phyloP scores from a whole-genome alignment of 2,797 vertebrate species.

The Linurgus olivaceus region DNA sequence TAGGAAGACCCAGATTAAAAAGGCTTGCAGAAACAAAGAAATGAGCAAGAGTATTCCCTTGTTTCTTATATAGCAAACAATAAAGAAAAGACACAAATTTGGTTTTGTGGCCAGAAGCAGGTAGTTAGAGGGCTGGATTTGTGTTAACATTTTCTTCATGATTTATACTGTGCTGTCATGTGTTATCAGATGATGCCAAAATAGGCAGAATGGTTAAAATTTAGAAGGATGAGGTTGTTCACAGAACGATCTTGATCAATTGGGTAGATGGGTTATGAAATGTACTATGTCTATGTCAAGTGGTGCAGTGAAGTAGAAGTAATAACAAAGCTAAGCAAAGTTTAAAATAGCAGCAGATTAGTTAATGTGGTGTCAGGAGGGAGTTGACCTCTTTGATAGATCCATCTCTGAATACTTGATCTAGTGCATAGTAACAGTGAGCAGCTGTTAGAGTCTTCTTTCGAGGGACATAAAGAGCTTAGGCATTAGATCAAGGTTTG shows the following conservation, averaged over 20 bases:
- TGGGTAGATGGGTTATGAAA: conserved; percentile 15
- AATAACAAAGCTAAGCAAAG: conserved; percentile 32
- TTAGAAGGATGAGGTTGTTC: not conserved
- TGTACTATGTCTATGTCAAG: not conserved
- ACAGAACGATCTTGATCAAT: not conserved
- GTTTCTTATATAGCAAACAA: not conserved
- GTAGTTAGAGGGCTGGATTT: not conserved
- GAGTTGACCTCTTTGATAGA: conserved; percentile 37
- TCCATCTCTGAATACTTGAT: conserved; percentile 27
- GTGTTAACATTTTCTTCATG: not conserved
- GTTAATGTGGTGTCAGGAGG: conserved; percentile 33
- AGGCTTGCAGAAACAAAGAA: not conserved
- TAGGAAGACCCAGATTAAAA: not conserved
- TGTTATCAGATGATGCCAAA: not conserved
- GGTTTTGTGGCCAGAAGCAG: not conserved
- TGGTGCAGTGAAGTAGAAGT: not conserved
- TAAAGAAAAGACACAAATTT: not conserved
- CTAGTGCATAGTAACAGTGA: conserved; percentile 30
- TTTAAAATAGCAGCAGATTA: conserved; percentile 51
- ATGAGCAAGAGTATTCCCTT: not conserved
- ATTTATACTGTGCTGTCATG: not conserved
- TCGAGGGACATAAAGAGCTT: not conserved
- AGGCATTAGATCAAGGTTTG: conserved; percentile 39
- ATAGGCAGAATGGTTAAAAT: not conserved
- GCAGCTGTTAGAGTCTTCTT: conserved; percentile 41